Base-by-base conservation (phyloP, 1,140 invertebrate genomes). In the Hydropsyche tenuis region DNA sequence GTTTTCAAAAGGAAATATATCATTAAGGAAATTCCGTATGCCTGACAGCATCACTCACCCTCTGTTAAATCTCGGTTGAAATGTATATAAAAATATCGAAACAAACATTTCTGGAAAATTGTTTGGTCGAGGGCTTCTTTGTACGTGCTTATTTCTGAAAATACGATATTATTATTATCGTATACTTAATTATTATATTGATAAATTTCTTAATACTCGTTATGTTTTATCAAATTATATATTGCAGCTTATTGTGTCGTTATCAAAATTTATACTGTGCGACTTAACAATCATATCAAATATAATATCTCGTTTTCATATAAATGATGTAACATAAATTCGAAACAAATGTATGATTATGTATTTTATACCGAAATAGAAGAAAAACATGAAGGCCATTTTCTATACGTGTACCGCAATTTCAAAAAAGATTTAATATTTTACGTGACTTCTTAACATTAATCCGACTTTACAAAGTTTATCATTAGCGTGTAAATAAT, bases 1-100 rank as follows among this genome's bases (percentile, higher is more conserved):
- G 43, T 68, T 68, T 48, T 48, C 65, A 48, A 27, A 48, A 68
- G 65, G 27, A 68, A 68, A 68, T 68, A 68, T 68, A 48, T 68
- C 65, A 68, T 68, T 68, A 68, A 60, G 27, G 63, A 68, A 68
- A 43, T 48, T 68, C 43, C 65, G 16, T 9, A 23, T 11, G 22
- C 45, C 20, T 68, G 65, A 68, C 65, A 48, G 42, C 65, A 43
- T 68, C 65, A 48, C 65, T 68, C 65, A 68, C 43, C 43, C 14
- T 48, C 45, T 48, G 7, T 6, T 18, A 43, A 65, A 60, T 60
- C 22, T 48, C 16, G 12, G 45, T 48, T 12, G 45, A 48, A 48
- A 48, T n/a, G 16, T n/a, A 48, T 48, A 48, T 48, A 14, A 48
- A 48, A 48, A 48, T 48, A 37, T 37, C 30, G 30, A 37, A 37